Percentiles rank a stretch among this genome's conserved stretches.
phyloP scores from a whole-genome alignment of 2,113 vertebrate species.

The Paramormyrops kingsleyae region DNA sequence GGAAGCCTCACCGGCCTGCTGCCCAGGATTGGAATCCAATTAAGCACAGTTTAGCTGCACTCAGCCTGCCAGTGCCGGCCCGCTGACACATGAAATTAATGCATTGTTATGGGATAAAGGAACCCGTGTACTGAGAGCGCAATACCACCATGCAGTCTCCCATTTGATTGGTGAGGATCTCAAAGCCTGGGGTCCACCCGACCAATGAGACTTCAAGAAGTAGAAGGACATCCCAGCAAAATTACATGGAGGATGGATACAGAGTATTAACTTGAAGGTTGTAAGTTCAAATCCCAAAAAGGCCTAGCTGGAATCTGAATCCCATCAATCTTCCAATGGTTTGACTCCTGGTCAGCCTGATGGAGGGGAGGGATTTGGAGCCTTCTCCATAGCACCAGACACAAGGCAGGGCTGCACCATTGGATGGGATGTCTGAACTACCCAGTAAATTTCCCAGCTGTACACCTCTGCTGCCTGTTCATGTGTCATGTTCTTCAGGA shows the following conservation, averaged over 20 bases:
- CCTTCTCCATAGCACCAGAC: too few species aligned
- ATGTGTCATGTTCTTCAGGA: neutral
- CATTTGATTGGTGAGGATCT: constrained; percentile 35
- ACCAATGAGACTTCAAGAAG: constrained; percentile 25
- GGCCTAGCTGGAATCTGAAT: neutral
- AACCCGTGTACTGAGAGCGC: constrained; percentile 34
- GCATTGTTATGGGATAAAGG: constrained; percentile 48
- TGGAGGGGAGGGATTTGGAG: neutral
- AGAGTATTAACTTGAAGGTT: neutral
- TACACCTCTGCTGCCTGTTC: neutral
- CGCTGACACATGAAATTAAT: constrained; percentile 71
- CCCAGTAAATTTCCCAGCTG: neutral
- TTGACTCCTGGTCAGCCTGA: neutral
- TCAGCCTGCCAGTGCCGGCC: constrained; percentile 57
- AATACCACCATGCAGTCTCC: constrained; percentile 38
- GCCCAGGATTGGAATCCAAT: constrained; percentile 66
- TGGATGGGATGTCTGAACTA: neutral
- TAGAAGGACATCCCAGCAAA: neutral
- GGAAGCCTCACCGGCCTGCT: constrained; percentile 43
- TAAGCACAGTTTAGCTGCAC: constrained; percentile 64
- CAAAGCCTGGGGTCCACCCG: constrained; percentile 15
- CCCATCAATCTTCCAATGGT: neutral
- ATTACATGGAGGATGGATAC: neutral
- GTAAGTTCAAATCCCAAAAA: neutral
- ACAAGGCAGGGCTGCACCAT: neutral